These are phyloP conservation scores for Liolophura sinensis DNA, from an alignment of 1,140 invertebrate genomes.

Conservation along the genomic window DNA sequence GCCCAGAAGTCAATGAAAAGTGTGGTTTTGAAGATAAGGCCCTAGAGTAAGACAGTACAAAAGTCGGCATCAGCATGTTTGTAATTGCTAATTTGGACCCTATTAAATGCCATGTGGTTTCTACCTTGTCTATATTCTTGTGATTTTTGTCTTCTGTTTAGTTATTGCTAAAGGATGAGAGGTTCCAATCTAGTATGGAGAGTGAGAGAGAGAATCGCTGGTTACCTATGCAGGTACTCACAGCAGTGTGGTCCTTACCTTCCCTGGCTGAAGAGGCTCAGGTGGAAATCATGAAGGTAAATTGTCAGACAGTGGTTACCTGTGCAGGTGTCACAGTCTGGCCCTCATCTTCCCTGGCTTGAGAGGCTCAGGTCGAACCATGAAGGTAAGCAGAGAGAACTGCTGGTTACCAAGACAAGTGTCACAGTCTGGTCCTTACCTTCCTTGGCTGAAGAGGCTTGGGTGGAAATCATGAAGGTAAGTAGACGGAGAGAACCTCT, in stretches of 20 bases:
- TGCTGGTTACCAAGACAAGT: constrained; percentile 88
- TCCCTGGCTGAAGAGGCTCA: constrained; percentile 75
- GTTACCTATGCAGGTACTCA: constrained; percentile 85
- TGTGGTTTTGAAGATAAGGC: no score
- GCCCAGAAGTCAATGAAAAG: no score
- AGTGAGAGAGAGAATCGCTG: constrained; percentile 88
- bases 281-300: constrained; percentile 73
- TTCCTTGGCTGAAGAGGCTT: constrained; percentile 73
- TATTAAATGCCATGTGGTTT: neutral
- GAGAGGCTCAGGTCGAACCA: constrained; percentile 75
- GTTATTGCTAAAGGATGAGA: constrained; percentile 87
- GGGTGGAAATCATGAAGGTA: constrained; percentile 75
- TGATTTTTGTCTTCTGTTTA: constrained; percentile 56
- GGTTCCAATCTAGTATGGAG: constrained; percentile 85
- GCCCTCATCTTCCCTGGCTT: constrained; percentile 73
- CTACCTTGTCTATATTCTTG: constrained; percentile 2
- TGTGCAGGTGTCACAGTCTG: constrained; percentile 80
- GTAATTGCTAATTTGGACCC: neutral
- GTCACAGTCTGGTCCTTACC: constrained; percentile 79
- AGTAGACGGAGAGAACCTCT: constrained; percentile 58
- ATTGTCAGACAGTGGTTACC: constrained; percentile 70
- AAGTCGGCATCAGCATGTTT: constrained; percentile 11
- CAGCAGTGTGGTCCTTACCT: constrained; percentile 77
- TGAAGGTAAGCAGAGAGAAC: constrained; percentile 76
- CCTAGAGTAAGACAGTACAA: no score